These are phyloP conservation scores for Mola mola DNA, from an alignment of 2,113 vertebrate genomes.

Conservation along the genomic window DNA sequence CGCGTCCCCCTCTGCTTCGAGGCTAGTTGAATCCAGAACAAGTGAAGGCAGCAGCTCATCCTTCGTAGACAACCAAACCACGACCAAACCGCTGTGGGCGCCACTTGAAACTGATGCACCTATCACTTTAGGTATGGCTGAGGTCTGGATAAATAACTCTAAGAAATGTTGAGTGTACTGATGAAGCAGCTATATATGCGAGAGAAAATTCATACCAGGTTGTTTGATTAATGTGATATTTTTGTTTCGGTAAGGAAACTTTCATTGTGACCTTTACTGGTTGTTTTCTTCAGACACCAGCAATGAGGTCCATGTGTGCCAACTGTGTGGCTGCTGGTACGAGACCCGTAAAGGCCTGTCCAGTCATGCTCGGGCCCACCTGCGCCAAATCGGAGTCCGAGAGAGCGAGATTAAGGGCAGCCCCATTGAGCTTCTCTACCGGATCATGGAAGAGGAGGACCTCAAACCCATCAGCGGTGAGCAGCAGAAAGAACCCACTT, in stretches of 20 bases:
- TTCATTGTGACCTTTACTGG: background rate
- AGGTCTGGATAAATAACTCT: background rate
- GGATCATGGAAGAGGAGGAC: constrained; percentile 86
- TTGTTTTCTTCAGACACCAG: constrained; percentile 71
- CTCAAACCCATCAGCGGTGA: constrained; percentile 70
- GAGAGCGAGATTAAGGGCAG: constrained; percentile 84
- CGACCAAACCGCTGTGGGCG: constrained; percentile 79
- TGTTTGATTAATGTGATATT: background rate
- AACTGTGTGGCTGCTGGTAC: constrained; percentile 92
- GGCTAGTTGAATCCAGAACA: constrained; percentile 14
- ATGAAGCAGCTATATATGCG: background rate
- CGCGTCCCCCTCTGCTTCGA: constrained; percentile 33
- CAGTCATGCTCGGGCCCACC: constrained; percentile 88
- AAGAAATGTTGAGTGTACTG: background rate
- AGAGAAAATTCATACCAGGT: too few species aligned
- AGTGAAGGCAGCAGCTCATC: constrained; percentile 50
- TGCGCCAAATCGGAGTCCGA: constrained; percentile 87
- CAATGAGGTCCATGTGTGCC: constrained; percentile 86
- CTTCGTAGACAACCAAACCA: constrained; percentile 37
- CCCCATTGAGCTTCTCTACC: constrained; percentile 87
- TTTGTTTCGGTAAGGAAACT: background rate
- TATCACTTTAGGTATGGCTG: constrained; percentile 88
- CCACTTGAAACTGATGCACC: constrained; percentile 90
- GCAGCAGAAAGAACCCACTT: constrained; percentile 6
- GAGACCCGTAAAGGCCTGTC: constrained; percentile 90